phyloP scores from a whole-genome alignment of 2,888 invertebrate species.

The Axea sp. region DNA sequence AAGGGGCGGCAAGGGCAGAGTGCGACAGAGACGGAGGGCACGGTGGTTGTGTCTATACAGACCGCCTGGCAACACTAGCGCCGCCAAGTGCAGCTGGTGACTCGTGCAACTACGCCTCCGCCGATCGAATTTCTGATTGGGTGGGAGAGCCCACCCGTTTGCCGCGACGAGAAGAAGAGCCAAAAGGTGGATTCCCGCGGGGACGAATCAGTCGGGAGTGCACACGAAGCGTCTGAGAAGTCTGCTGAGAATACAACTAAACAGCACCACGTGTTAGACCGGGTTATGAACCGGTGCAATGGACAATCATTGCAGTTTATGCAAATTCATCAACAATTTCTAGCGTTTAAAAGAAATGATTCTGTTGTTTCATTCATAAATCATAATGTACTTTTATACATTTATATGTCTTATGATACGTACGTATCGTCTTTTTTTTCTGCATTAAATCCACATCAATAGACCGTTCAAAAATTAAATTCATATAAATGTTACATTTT shows the following conservation, averaged over 20 bases:
- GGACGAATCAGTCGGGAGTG: background rate
- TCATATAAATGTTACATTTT: too few species aligned
- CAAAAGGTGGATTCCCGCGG: slow-evolving; percentile 31
- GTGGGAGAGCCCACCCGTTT: slow-evolving; percentile 65
- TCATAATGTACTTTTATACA: too few species aligned
- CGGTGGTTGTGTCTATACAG: slow-evolving; percentile 60
- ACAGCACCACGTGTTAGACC: slow-evolving; percentile 12
- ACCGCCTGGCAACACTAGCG: slow-evolving; percentile 50
- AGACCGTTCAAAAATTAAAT: too few species aligned
- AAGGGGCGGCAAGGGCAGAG: slow-evolving; percentile 29
- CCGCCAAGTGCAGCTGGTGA: slow-evolving; percentile 40
- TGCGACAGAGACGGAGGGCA: slow-evolving; percentile 58
- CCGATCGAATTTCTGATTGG: slow-evolving; percentile 76
- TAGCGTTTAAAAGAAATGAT: too few species aligned
- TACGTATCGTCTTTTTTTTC: too few species aligned
- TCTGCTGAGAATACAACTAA: background rate
- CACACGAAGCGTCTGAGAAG: background rate
- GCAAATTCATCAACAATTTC: too few species aligned
- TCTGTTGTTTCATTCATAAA: too few species aligned
- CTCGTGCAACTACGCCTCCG: slow-evolving; percentile 51
- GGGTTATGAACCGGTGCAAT: too few species aligned
- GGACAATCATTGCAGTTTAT: too few species aligned
- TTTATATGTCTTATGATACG: too few species aligned
- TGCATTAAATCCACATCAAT: too few species aligned
- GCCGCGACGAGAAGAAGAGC: slow-evolving; percentile 28